Conservation (phyloP, 2,113 vertebrate genomes). For the Galemys pyrenaicus region DNA sequence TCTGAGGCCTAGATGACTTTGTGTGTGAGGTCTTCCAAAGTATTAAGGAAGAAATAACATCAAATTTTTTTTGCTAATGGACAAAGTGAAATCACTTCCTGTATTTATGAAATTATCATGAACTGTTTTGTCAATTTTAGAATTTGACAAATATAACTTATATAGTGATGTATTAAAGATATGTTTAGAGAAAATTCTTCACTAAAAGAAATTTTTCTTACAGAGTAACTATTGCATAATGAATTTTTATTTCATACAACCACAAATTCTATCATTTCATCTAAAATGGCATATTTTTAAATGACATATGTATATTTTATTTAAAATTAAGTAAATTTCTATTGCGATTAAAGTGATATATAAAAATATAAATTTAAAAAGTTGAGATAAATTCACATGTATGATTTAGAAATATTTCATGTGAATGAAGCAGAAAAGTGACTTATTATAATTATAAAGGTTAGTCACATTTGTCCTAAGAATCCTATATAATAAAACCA, state of each 20-base stretch:
- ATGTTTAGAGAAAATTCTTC: background rate
- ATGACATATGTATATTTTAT: background rate
- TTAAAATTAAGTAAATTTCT: background rate
- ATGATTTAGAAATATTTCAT: background rate
- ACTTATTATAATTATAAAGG: background rate
- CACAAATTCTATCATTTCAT: background rate
- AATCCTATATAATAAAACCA: background rate
- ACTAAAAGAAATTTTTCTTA: background rate
- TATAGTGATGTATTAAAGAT: background rate
- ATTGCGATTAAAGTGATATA: background rate
- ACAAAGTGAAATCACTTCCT: background rate
- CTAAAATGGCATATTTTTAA: background rate
- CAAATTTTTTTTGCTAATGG: background rate
- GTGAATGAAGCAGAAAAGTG: background rate
- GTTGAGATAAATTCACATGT: background rate
- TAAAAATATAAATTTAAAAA: background rate
- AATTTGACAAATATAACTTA: background rate
- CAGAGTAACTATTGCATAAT: background rate
- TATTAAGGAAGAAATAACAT: background rate
- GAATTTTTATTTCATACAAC: background rate
- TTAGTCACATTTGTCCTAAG: background rate
- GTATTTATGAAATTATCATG: background rate
- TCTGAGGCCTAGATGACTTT: background rate
- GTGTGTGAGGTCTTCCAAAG: background rate
- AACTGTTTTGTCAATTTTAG: background rate